Base-by-base conservation (phyloP, 2,797 vertebrate genomes). In the Orientallactaga sibirica region DNA sequence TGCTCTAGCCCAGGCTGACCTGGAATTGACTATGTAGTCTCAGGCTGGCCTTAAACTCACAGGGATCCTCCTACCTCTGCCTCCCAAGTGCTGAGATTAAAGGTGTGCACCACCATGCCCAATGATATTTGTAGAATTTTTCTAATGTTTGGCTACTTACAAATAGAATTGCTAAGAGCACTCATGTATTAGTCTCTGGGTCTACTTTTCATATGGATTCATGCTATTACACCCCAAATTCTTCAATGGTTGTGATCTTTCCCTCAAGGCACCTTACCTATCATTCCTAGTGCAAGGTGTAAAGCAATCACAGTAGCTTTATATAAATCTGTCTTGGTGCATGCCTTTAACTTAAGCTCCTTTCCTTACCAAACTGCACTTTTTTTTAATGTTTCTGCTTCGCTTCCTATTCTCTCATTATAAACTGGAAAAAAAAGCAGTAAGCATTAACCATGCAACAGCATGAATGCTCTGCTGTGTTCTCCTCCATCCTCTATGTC, bases 101-200 rank as follows among this genome's bases (percentile, higher is more conserved):
- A 48, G 48, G 48, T 48, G 48, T 48, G 48, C 64, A 66, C 64
- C 20, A 66, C 20, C 9, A 66, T 66, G 22, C 7, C 71, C 76
- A 78, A 29, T 71, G 62, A 29, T 48, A 48, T 48, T 48, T 48
- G 10, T 48, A 48, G 48, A 48, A 48, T 48, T 48, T 48, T 48
- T 48, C 48, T 48, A 48, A 48, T 7, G 48, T 8, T 41, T 55
- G 25, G 78, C 1, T 64, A 22, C 80, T 73, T 29, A 55, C 52
- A 84, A 84, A 55, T 73, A 91, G 68, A 84, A 90, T 15, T 76
- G 7, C 33, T 77, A 20, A 87, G 73, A 64, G 37, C 7, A 87
- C 68, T 67, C 18, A 48, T 16, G 33, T 95, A 52, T 20, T 71
- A 81, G 15, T 68, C 33, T 78, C 74, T 91, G 29, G 71, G 37